These are phyloP conservation scores for Drosophila nebulosa DNA, from an alignment of 1,140 invertebrate genomes.

Conservation along the genomic window DNA sequence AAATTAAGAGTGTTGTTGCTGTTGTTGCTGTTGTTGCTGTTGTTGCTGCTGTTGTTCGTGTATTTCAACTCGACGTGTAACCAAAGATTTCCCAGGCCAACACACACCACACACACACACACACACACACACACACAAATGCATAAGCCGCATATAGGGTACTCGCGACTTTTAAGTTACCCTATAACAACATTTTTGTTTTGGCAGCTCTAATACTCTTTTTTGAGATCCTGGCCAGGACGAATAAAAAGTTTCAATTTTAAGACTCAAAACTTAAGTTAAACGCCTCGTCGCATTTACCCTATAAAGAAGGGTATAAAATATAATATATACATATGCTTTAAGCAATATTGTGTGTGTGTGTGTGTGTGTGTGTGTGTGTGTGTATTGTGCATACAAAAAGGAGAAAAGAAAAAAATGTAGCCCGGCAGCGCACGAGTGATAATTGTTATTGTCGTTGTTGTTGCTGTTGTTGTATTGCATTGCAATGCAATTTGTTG, in stretches of 20 bases:
- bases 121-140: background rate
- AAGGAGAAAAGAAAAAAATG: conserved; percentile 21
- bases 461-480: background rate
- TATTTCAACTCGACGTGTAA: conserved; percentile 4
- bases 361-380: no score
- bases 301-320: no score
- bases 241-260: no score
- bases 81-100: conserved; percentile 68
- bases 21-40: conserved; percentile 32
- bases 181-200: background rate
- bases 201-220: no score
- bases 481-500: conserved; percentile 20
- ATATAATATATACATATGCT: no score
- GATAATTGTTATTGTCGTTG: conserved; percentile 35
- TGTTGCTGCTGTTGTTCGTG: no score
- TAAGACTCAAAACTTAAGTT: no score
- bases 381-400: background rate
- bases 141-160: no score
- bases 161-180: background rate
- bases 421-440: conserved; percentile 54
- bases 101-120: conserved; percentile 3
- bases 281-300: no score
- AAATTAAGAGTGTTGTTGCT: conserved; percentile 68
- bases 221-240: no score
- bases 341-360: no score